Evolutionary conservation across 2,797 vertebrate genomes (phyloP).

Genomic region (Miichthys miiuy): DNA sequence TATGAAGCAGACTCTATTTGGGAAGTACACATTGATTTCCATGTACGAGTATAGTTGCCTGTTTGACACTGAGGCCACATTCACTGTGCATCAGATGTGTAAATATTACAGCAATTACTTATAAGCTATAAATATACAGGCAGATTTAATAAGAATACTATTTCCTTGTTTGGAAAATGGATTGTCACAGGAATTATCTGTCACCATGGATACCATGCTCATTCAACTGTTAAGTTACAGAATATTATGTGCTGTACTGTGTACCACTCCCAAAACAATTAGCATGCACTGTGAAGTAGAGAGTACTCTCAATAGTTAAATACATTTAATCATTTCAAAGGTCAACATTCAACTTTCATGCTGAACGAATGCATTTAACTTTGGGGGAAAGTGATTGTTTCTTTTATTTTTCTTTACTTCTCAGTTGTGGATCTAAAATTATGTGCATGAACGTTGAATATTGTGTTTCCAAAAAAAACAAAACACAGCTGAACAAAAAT

Average conservation of each 20-base stretch:
- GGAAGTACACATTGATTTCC: conserved; percentile 70
- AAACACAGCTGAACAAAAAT: too few species aligned
- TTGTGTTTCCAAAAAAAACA: too few species aligned
- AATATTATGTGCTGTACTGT: background rate
- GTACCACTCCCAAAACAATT: background rate
- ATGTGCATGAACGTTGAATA: background rate
- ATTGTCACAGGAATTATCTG: conserved; percentile 8
- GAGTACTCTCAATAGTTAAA: background rate
- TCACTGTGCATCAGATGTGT: background rate
- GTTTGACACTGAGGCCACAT: conserved; percentile 7
- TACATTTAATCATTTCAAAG: background rate
- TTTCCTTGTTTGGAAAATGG: background rate
- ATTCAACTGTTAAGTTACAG: background rate
- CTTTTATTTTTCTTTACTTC: background rate
- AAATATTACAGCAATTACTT: conserved; percentile 3
- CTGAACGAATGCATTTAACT: background rate
- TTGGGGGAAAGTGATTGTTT: background rate
- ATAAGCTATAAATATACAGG: background rate
- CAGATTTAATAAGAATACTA: background rate
- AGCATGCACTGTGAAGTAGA: background rate
- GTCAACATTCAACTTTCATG: background rate
- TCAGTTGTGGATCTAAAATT: background rate
- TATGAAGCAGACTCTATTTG: conserved; percentile 61
- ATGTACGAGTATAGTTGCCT: conserved; percentile 37
- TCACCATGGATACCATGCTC: background rate